Base-by-base conservation (phyloP, 2,113 vertebrate genomes). In the Menidia beryllina region DNA sequence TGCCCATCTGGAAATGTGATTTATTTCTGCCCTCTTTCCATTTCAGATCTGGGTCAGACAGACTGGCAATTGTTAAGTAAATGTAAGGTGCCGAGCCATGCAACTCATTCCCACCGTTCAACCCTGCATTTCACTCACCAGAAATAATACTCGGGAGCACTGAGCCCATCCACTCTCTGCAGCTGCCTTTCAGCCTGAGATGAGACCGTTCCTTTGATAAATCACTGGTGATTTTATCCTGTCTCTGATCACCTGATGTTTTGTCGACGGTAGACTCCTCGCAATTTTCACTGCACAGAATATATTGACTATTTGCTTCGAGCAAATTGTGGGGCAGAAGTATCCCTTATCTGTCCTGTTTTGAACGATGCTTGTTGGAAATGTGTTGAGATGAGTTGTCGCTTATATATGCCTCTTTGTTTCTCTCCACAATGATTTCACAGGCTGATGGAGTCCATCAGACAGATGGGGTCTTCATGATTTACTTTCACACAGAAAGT, bases 291-390 rank as follows among this genome's bases (percentile, higher is more conserved):
- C 14, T 38, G 13, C 36, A 15, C 38, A 8, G 5, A 34, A 34
- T 34, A 5, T 34, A 34, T 34, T 34, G 7, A 30, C 30, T 30
- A 30, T 30, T 19, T 43, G 12, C 38, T 39, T 8, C 12, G 30
- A 39, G 38, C 14, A 13, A 39, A 39, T 13, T 13, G 41, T 19
- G 17, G 2, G 30, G 10, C 30, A 34, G 30, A 34, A 77, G 85
- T 72, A 82, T 75, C 72, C 23, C 69, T 72, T 7, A 50, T 65
- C 68, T 86, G 89, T 86, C 83, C 83, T 75, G 86, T 77, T 88
- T 90, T 69, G 41, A 21, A 54, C 56, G 61, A 14, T 69, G 66
- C 82, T 30, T 30, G 30, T 30, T 30, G 4, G 30, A 30, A 30
- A 83, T 83, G 66, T 23, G 15, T 76, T 70, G 62, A 69, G 54